Conservation (phyloP, 37 sponge, comb jelly and placozoan species). For the Cliona cf. orientalis region DNA sequence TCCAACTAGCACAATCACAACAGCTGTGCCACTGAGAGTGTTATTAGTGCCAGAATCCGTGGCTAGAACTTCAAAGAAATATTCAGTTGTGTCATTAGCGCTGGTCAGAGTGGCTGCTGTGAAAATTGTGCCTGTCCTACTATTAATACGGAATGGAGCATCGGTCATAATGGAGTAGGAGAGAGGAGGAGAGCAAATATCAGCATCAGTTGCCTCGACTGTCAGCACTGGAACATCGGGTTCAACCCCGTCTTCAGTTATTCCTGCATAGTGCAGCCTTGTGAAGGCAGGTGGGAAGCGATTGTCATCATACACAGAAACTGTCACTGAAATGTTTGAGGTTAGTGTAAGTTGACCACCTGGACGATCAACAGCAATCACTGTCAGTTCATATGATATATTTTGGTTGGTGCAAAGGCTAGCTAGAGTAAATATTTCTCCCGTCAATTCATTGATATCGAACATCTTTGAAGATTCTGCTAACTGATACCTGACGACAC, state of each 20-base stretch:
- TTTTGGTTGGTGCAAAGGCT: constrained; percentile 7
- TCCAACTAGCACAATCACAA: constrained; percentile 62
- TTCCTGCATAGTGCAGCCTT: constrained; percentile 2
- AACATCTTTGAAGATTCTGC: not conserved
- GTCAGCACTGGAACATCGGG: constrained; percentile 17
- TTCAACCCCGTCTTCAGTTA: constrained; percentile 21
- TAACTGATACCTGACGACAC: constrained; percentile 8
- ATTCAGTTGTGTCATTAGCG: constrained; percentile 8
- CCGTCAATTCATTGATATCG: constrained; percentile 35
- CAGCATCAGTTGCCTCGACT: constrained; percentile 54
- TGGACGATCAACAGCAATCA: constrained; percentile 51
- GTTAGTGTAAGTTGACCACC: constrained; percentile 7
- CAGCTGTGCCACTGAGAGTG: constrained; percentile 36
- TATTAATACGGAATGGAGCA: constrained; percentile 17
- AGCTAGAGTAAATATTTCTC: constrained; percentile 26
- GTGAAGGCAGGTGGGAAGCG: constrained; percentile 49
- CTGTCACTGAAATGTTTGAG: constrained; percentile 27
- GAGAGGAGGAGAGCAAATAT: constrained; percentile 66
- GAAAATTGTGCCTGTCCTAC: constrained; percentile 13
- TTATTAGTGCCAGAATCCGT: constrained; percentile 38
- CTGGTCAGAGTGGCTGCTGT: not conserved
- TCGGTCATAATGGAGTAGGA: constrained; percentile 17
- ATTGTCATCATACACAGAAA: constrained; percentile 65
- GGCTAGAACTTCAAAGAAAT: constrained; percentile 45
- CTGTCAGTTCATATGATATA: constrained; percentile 12